Conservation (phyloP, 2,797 vertebrate species). For the Knipowitschia caucasica region DNA sequence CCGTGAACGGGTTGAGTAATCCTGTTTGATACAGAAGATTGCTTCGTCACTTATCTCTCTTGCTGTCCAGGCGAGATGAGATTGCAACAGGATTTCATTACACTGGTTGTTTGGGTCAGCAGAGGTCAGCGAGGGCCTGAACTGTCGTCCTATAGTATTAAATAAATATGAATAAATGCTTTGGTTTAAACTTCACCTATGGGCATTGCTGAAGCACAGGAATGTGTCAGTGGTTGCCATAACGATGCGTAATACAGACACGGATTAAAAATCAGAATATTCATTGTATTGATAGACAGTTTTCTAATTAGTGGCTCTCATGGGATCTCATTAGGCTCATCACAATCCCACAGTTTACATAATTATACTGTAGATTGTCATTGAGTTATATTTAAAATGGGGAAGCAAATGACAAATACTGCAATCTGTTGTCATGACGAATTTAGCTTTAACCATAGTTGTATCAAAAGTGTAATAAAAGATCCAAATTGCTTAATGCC, state of each 20-base stretch:
- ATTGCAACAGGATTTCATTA: conserved; percentile 42
- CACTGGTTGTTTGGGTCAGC: conserved; percentile 18
- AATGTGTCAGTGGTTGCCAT: conserved; percentile 28
- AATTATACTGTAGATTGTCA: too few relatives aligned
- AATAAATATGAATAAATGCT: conserved; percentile 48
- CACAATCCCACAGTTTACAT: too few relatives aligned
- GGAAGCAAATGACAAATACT: too few relatives aligned
- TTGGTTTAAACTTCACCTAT: conserved; percentile 40
- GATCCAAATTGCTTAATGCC: too few relatives aligned
- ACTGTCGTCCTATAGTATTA: conserved; percentile 38
- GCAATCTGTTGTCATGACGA: too few relatives aligned
- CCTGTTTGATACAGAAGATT: conserved; percentile 36
- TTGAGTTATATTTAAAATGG: too few relatives aligned
- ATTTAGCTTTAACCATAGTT: too few relatives aligned
- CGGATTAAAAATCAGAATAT: conserved; percentile 1
- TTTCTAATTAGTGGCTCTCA: background rate
- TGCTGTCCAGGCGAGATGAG: conserved; percentile 30
- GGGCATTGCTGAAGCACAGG: conserved; percentile 18
- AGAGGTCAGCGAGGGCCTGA: conserved; percentile 33
- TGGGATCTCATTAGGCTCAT: too few relatives aligned
- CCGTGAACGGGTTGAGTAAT: conserved; percentile 42
- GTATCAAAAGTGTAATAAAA: too few relatives aligned
- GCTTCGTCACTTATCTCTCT: conserved; percentile 35
- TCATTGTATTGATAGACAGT: background rate
- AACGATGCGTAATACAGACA: conserved; percentile 6